Base-by-base conservation (phyloP, 2,797 vertebrate genomes). In the Centroberyx gerrardi region DNA sequence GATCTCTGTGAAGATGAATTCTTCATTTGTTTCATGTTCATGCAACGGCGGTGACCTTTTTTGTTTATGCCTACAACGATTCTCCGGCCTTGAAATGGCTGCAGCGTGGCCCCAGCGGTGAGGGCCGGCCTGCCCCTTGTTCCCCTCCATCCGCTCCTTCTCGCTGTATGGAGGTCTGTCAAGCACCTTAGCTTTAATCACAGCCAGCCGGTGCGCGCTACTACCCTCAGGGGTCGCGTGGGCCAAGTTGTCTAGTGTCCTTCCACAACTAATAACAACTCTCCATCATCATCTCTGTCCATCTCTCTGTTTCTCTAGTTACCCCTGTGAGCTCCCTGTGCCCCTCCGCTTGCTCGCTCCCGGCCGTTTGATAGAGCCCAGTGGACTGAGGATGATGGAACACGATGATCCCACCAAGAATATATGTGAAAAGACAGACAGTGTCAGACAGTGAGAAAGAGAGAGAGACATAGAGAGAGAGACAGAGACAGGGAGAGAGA, bases 281-380 rank as follows among this genome's bases (percentile, higher is more conserved):
- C 89, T 94, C 92, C 88, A 89, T 94, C 90, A 93, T 93, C 89
- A 91, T 93, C 84, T 85, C 74, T 87, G 85, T 86, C 88, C 66
- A 70, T 88, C 77, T 72, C 60, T 72, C 78, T 76, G 83, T 89
- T 83, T 88, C 87, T 81, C 68, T 78, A 67, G 82, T 84, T 80
- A 84, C 82, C 80, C 83, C 51, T 40, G 69, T 72, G 74, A 86
- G 74, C 72, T 83, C 85, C 78, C 58, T 54, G 79, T 38, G 17
- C 59, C 75, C 59, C 28, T 79, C 80, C 83, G 84, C 81, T 61
- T 61, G 8, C 76, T 74, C 12, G 74, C 84, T 90, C 53, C 58
- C 2, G 74, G 87, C 81, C 13, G 6, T 88, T 91, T 88, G 77
- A 67, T 62, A 67, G 85, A 81, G 76, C 83, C 80, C 72, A 80